Percentiles rank a stretch among this genome's conserved stretches.
phyloP scores from a whole-genome alignment of 1,140 invertebrate genomes.

The Drosophila elegans region DNA sequence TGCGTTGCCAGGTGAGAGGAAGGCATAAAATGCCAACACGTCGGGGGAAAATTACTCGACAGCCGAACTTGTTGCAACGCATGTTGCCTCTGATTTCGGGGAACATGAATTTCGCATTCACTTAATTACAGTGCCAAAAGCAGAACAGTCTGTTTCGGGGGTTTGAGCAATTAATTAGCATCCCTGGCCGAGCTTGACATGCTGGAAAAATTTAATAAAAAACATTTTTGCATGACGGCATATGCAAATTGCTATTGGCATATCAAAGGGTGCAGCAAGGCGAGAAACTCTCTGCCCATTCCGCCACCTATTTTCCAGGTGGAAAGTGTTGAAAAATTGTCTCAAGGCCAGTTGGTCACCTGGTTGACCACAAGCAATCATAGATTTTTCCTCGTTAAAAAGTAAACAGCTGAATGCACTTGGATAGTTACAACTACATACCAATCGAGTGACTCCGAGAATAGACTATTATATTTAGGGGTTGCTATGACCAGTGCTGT shows the following conservation, averaged over 20 bases:
- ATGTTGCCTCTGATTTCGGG: conserved; percentile 68
- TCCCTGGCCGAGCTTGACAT: conserved; percentile 5
- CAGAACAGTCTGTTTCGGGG: background rate
- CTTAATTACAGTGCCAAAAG: conserved; percentile 67
- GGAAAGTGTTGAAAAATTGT: conserved; percentile 34
- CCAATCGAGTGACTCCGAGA: background rate
- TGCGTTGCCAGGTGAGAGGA: conserved; percentile 29
- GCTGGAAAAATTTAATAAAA: conserved; percentile 68
- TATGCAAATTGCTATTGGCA: conserved; percentile 73
- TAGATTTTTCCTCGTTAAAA: conserved; percentile 62
- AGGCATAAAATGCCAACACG: conserved; percentile 67
- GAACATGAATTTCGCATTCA: conserved; percentile 80
- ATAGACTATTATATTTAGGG: background rate
- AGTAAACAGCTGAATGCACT: conserved; percentile 67
- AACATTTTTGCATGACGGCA: conserved; percentile 77
- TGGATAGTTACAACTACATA: conserved; percentile 23
- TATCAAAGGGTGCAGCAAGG: conserved; percentile 73
- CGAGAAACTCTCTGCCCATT: conserved; percentile 25
- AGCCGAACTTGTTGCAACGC: conserved; percentile 74
- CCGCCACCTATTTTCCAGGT: conserved; percentile 8
- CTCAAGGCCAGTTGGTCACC: conserved; percentile 74
- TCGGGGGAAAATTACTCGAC: conserved; percentile 67
- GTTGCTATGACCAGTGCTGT: conserved; percentile 13
- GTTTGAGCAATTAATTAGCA: conserved; percentile 66
- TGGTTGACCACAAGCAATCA: conserved; percentile 32